Evolutionary conservation across 1,140 invertebrate genomes (phyloP), one percentile per base, ranked within the genome.

Genomic region (Hypothenemus hampei): DNA sequence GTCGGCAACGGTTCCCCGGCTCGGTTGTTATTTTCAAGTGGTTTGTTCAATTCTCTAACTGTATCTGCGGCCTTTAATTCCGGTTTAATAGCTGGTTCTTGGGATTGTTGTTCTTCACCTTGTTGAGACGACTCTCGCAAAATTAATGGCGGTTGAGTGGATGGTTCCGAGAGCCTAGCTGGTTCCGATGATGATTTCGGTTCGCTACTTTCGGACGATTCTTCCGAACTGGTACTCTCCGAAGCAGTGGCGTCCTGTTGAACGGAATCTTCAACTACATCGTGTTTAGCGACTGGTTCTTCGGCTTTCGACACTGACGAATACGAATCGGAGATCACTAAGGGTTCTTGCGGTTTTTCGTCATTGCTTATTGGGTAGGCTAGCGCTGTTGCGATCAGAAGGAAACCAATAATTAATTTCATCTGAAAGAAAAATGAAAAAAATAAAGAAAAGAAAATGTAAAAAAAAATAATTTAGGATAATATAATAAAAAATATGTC

Each of bases 321-420:
- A 43, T 73, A 73, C 2, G 55, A 57, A 47, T 73, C 69, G 8
- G 69, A 63, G 43, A 72, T 68, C 53, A 71, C 68, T 47, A 71
- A 57, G 20, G 72, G 71, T 33, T 65, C 60, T 22, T 56, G 35
- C 4, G 65, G 56, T 39, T 67, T 66, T 5, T 66, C 66, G 39
- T 69, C 66, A 22, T 44, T 52, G 15, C 60, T 65, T 31, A 72
- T 29, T 26, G 69, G 72, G 44, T 69, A 70, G 1, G 71, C 63
- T 39, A 70, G 60, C 7, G 62, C 64, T 10, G 65, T 60, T 19
- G 61, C 71, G 21, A 68, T 55, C 29, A 74, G 36, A 20, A 70
- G 51, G 16, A 69, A 40, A 39, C 68, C 56, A 24, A 71, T 31
- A 29, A 72, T 41, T 11, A 69, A 49, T 62, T 73, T 74, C 73